Percentiles rank a stretch among this genome's conserved stretches.
Conservation (phyloP, 64 coral and sea anemone species). For the Porites australiensis region DNA sequence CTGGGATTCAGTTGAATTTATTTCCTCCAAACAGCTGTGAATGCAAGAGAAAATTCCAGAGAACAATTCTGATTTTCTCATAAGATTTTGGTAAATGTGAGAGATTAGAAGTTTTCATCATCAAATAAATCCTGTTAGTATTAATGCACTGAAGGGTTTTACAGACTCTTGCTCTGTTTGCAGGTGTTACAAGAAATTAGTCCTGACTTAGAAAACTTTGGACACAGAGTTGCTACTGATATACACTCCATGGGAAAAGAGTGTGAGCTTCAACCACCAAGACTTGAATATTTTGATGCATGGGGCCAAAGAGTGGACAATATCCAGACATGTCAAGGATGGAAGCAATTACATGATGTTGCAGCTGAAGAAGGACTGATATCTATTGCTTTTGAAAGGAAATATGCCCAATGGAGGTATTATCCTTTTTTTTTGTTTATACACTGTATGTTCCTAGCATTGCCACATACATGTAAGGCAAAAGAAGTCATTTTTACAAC, state of each 20-base stretch:
- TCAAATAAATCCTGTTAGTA: no score
- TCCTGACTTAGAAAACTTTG: slow-evolving; percentile 87
- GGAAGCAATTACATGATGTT: slow-evolving; percentile 87
- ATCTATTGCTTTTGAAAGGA: slow-evolving; percentile 85
- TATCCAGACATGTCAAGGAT: slow-evolving; percentile 85
- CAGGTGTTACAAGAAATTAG: slow-evolving; percentile 86
- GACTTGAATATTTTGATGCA: slow-evolving; percentile 85
- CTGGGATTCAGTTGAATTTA: no score
- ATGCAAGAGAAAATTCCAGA: no score
- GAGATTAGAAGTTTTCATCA: no score
- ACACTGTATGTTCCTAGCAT: not conserved
- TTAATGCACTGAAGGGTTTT: no score
- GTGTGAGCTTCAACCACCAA: slow-evolving; percentile 80
- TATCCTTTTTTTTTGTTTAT: not conserved
- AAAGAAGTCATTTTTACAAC: no score
- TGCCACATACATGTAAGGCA: no score
- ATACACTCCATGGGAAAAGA: slow-evolving; percentile 77
- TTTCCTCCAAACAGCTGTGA: no score
- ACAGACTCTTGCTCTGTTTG: not conserved
- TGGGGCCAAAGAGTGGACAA: slow-evolving; percentile 88
- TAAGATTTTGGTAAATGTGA: no score
- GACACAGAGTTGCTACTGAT: slow-evolving; percentile 89
- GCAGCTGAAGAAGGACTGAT: slow-evolving; percentile 91
- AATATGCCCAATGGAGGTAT: slow-evolving; percentile 90
- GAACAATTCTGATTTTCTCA: no score